phyloP scores from a whole-genome alignment of 2,888 invertebrate species.

The Gibbula magus region DNA sequence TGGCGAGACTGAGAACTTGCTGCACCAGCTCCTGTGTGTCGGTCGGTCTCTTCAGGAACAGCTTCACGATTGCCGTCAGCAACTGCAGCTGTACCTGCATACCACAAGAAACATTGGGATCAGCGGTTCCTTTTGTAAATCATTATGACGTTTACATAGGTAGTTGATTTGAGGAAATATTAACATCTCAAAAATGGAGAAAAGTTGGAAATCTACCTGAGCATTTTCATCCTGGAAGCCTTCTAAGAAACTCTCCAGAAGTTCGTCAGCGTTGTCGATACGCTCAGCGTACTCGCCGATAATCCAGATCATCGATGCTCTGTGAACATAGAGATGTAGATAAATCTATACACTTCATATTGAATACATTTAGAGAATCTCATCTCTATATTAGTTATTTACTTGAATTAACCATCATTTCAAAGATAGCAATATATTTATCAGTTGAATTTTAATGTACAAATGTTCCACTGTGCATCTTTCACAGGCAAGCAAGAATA shows the following conservation, averaged over 20 bases:
- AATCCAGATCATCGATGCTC: constrained; percentile 95
- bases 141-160: background rate
- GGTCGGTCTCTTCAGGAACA: constrained; percentile 97
- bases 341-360: background rate
- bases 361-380: background rate
- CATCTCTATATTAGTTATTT: background rate
- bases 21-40: constrained; percentile 99
- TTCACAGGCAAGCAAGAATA: too few relatives aligned
- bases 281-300: constrained; percentile 98
- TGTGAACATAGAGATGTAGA: constrained; percentile 25
- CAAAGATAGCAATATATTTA: background rate
- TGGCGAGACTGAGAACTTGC: constrained; percentile 81
- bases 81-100: constrained; percentile 88
- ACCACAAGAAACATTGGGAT: background rate
- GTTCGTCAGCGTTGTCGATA: constrained; percentile 98
- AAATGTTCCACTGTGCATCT: too few relatives aligned
- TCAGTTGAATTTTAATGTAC: background rate
- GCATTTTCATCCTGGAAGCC: constrained; percentile 98
- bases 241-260: constrained; percentile 97
- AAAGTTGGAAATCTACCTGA: constrained; percentile 77
- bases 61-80: constrained; percentile 97
- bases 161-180: background rate
- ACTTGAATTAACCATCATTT: background rate
- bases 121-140: background rate
- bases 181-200: background rate